Evolutionary conservation across 2,888 invertebrate genomes (phyloP).

Genomic region (Choreutis nemorana): DNA sequence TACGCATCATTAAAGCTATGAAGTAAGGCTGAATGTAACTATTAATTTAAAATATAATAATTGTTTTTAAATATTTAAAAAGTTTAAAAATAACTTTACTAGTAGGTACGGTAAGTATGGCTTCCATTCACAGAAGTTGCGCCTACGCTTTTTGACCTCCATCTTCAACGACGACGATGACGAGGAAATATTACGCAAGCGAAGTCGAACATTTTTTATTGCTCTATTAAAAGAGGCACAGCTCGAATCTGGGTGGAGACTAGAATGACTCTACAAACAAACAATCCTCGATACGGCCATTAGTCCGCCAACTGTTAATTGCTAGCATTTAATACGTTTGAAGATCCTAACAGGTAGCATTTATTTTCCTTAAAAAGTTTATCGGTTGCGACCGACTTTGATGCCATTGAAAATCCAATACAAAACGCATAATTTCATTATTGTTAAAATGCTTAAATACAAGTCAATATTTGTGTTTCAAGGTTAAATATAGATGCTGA

Average conservation of each 20-base stretch:
- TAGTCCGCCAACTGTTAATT: slow-evolving; percentile 41
- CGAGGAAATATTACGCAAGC: slow-evolving; percentile 66
- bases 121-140: neutral
- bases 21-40: too few species aligned
- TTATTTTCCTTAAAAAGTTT: too few species aligned
- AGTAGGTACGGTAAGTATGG: neutral
- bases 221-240: slow-evolving; percentile 63
- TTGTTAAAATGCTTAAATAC: too few species aligned
- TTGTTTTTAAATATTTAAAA: neutral
- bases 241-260: slow-evolving; percentile 50
- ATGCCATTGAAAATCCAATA: too few species aligned
- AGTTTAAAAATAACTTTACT: neutral
- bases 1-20: too few species aligned
- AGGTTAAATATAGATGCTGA: too few species aligned
- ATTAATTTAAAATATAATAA: too few species aligned
- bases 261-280: slow-evolving; percentile 46
- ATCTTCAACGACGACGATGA: slow-evolving; percentile 46
- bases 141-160: slow-evolving; percentile 45
- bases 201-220: slow-evolving; percentile 63
- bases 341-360: slow-evolving; percentile 1
- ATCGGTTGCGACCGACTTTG: too few species aligned
- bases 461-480: too few species aligned
- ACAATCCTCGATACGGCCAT: slow-evolving; percentile 38
- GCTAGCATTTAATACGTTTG: slow-evolving; percentile 28
- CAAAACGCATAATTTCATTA: too few species aligned